Base-by-base conservation (phyloP, 2,888 invertebrate species). In the Eristalinus sepulchralis region DNA sequence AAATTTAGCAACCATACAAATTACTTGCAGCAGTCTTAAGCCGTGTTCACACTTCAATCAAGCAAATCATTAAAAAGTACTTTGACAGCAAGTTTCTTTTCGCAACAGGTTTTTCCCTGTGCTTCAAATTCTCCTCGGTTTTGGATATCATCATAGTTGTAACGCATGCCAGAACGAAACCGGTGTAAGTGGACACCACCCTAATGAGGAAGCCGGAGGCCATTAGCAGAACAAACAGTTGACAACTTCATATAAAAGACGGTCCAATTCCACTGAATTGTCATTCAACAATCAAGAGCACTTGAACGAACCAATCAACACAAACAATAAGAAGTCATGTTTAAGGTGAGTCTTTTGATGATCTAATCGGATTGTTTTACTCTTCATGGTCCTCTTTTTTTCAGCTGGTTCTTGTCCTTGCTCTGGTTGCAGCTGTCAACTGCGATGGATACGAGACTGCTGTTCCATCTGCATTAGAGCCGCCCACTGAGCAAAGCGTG, bases 371-470 rank as follows among this genome's bases (percentile, higher is more conserved):
- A n/a, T 6, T 47, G 1, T 17, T 17, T 47, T n/a, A n/a, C 5
- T n/a, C 11, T n/a, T 27, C 27, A 27, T 27, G 2, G 27, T 27
- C 4, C 6, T 4, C 5, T 47, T 13, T 22, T 10, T 57, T 57
- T 22, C 57, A 57, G 57, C 11, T 57, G 22, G 4, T 57, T 4
- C 10, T 24, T 57, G 22, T n/a, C 22, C 10, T 57, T 24, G 57
- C 57, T 3, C 10, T 66, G 1, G 24, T 66, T 5, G 66, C 17
- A 2, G 24, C 27, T 66, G 66, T 66, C 17, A 47, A 13, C 83
- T 89, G 88, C 60, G 90, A 89, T 31, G 89, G 89, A 10, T 47
- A 55, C 1, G 57, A 68, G 9, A 63, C 77, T 27, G 53, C 57
- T 31, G 47, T 64, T 24, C 73, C 64, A n/a, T 34, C 72, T 11